Percentiles rank a stretch among this genome's conserved stretches.
Conservation (phyloP, 2,113 vertebrate species). For the Uria aalge region DNA sequence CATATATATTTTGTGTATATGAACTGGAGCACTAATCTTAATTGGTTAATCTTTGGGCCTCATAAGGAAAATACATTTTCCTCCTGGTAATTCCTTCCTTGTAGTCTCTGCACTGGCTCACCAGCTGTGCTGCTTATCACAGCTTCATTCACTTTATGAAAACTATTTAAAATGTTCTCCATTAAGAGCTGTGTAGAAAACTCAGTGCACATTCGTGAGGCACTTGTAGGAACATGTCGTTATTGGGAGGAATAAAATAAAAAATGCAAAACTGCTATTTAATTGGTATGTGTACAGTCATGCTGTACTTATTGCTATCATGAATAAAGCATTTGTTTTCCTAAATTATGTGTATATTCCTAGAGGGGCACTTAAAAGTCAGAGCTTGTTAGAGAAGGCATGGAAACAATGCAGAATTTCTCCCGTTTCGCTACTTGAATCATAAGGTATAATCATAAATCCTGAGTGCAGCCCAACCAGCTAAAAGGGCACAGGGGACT, state of each 20-base stretch:
- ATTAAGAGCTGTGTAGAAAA: background rate
- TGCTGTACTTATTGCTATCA: background rate
- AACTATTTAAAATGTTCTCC: slow-evolving; percentile 8
- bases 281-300: background rate
- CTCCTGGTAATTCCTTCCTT: background rate
- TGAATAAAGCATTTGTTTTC: slow-evolving; percentile 50
- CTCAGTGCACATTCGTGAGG: background rate
- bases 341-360: slow-evolving; percentile 44
- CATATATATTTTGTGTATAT: background rate
- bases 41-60: background rate
- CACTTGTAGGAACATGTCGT: slow-evolving; percentile 1
- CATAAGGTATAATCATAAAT: background rate
- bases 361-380: slow-evolving; percentile 13
- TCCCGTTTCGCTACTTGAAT: background rate
- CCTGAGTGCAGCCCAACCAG: background rate
- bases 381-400: slow-evolving; percentile 21
- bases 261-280: slow-evolving; percentile 9
- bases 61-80: background rate
- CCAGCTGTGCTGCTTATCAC: background rate
- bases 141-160: slow-evolving; percentile 5
- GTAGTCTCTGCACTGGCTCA: background rate
- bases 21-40: background rate
- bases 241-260: slow-evolving; percentile 35
- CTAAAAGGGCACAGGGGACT: background rate
- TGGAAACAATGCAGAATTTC: background rate